These are phyloP conservation scores for Callopanchax toddi DNA, from an alignment of 2,113 vertebrate genomes.

Conservation along the genomic window DNA sequence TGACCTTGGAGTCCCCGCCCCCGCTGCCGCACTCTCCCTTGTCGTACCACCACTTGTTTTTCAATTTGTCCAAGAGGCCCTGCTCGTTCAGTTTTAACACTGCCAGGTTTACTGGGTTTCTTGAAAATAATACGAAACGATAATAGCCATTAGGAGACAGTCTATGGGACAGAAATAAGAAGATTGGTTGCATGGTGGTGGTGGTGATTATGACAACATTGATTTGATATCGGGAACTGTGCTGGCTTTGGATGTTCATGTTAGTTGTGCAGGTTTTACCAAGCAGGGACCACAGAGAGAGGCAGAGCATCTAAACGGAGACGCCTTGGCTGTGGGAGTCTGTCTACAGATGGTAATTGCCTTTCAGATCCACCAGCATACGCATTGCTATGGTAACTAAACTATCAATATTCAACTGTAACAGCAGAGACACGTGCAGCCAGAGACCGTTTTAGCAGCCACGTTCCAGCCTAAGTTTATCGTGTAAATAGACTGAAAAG, in stretches of 20 bases:
- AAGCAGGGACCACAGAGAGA: conserved; percentile 67
- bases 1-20: conserved; percentile 99
- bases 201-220: conserved; percentile 70
- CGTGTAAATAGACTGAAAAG: conserved; percentile 35
- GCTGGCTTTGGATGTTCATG: conserved; percentile 52
- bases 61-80: conserved; percentile 99
- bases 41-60: conserved; percentile 99
- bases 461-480: conserved; percentile 16
- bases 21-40: conserved; percentile 99
- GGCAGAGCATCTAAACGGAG: conserved; percentile 56
- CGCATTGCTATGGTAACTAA: conserved; percentile 52
- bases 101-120: conserved; percentile 99
- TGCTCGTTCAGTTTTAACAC: conserved; percentile 99
- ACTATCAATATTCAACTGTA: conserved; percentile 4
- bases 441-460: conserved; percentile 24
- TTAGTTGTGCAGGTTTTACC: conserved; percentile 74
- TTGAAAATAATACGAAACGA: conserved; percentile 86
- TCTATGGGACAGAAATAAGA: conserved; percentile 65
- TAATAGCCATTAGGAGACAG: conserved; percentile 86
- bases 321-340: conserved; percentile 52
- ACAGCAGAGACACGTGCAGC: conserved; percentile 27
- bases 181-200: conserved; percentile 63
- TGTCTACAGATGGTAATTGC: conserved; percentile 55
- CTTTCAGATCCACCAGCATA: conserved; percentile 49
- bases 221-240: conserved; percentile 38